These are phyloP conservation scores for Acronicta alni DNA, from an alignment of 2,888 invertebrate species.

Conservation along the genomic window DNA sequence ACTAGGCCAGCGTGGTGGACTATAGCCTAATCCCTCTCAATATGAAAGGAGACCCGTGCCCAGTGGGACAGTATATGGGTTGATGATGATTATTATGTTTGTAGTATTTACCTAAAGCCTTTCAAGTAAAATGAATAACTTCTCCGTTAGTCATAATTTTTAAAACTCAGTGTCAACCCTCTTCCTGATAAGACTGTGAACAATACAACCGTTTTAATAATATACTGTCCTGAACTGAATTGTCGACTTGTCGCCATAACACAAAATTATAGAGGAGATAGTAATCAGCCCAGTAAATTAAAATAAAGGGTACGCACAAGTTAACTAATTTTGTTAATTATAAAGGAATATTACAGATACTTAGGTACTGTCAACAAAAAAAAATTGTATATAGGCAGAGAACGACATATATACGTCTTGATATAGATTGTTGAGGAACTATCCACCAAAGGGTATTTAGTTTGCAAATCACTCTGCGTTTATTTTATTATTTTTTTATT, in stretches of 20 bases:
- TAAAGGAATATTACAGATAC: constrained; percentile 2
- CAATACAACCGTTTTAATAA: constrained; percentile 5
- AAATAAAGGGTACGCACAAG: constrained; percentile 12
- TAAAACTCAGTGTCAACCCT: background rate
- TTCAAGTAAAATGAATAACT: background rate
- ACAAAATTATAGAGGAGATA: constrained; percentile 12
- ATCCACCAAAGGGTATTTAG: no score
- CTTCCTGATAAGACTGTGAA: constrained; percentile 4
- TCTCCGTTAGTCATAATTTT: background rate
- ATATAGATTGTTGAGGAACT: no score
- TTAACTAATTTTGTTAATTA: constrained; percentile 9
- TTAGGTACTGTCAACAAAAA: no score
- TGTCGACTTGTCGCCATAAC: background rate
- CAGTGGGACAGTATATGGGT: no score
- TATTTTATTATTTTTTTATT: no score
- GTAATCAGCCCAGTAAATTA: constrained; percentile 13
- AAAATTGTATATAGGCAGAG: no score
- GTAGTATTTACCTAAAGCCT: background rate
- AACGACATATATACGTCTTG: no score
- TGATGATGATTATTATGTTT: no score
- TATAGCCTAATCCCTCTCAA: no score
- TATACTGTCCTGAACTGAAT: background rate
- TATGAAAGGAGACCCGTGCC: no score
- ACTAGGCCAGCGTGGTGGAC: no score
- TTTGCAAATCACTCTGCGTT: no score